Conservation (phyloP, 2,113 vertebrate species). For the Psittacula cyanocephala region DNA sequence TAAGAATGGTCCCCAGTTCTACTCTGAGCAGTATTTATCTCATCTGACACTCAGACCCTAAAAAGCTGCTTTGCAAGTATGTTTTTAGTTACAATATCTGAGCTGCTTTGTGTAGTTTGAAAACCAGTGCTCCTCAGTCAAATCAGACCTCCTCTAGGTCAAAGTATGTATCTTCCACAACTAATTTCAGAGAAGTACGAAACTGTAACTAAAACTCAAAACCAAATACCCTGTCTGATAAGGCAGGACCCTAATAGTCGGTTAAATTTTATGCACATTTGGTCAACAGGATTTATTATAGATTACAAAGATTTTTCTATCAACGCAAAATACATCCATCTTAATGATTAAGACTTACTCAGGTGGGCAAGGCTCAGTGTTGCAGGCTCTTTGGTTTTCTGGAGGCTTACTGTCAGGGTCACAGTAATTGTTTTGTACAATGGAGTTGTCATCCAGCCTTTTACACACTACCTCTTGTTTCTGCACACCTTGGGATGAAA, state of each 20-base stretch:
- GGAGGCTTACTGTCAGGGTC: slow-evolving; percentile 92
- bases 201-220: background rate
- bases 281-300: background rate
- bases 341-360: slow-evolving; percentile 83
- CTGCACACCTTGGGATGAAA: slow-evolving; percentile 83
- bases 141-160: background rate
- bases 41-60: background rate
- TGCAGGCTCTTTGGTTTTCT: slow-evolving; percentile 94
- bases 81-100: background rate
- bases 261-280: background rate
- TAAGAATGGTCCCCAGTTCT: background rate
- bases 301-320: background rate
- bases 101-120: background rate
- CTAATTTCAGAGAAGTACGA: background rate
- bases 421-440: slow-evolving; percentile 97
- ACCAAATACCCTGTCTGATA: background rate
- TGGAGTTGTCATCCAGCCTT: slow-evolving; percentile 91
- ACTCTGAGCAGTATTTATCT: background rate
- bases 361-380: slow-evolving; percentile 94
- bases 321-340: background rate
- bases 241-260: background rate
- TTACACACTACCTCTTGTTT: slow-evolving; percentile 95
- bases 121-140: background rate
- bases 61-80: background rate
- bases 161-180: background rate